Evolutionary conservation across 2,797 vertebrate species (phyloP).

Genomic region (Alectoris magna): DNA sequence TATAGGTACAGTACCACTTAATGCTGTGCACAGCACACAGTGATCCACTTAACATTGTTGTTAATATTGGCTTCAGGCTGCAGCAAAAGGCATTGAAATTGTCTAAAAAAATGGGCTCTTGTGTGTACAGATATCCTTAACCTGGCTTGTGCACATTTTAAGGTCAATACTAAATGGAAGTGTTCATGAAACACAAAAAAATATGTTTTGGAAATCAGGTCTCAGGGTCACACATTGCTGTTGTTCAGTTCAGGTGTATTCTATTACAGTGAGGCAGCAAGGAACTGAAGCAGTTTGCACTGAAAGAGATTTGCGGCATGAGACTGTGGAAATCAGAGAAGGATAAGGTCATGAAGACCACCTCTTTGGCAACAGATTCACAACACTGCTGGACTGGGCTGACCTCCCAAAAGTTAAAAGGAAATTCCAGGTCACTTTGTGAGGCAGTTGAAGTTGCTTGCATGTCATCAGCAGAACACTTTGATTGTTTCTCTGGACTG

Average conservation of each 20-base stretch:
- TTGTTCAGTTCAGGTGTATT: background rate
- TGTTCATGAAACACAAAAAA: background rate
- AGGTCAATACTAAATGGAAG: background rate
- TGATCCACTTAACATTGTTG: background rate
- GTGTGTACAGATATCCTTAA: background rate
- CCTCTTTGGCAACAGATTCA: background rate
- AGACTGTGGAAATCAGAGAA: background rate
- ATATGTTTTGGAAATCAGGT: background rate
- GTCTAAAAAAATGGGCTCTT: background rate
- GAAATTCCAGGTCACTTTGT: background rate
- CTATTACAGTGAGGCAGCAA: background rate
- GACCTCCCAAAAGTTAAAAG: background rate
- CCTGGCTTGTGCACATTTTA: background rate
- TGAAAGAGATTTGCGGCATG: background rate
- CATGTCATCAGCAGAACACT: background rate
- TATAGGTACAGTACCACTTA: background rate
- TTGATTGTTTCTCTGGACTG: background rate
- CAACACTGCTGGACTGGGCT: background rate
- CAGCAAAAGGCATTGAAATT: background rate
- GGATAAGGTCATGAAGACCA: background rate
- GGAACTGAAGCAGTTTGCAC: background rate
- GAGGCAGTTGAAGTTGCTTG: background rate
- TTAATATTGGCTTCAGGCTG: background rate
- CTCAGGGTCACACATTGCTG: background rate
- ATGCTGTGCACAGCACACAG: background rate